Base-by-base conservation (phyloP, 2,113 vertebrate genomes). In the Abramis brama region DNA sequence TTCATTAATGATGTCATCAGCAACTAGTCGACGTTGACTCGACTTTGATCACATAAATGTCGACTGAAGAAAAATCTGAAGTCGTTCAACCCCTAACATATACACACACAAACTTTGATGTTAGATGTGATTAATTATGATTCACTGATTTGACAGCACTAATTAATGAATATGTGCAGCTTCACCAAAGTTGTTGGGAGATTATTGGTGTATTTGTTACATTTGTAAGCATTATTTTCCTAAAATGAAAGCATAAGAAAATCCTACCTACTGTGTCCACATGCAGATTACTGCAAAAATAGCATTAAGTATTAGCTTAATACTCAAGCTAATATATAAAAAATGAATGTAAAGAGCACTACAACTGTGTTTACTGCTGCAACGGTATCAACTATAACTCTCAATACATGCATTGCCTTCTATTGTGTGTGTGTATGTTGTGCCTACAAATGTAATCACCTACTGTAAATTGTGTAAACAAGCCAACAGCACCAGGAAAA, bases 401-500 rank as follows among this genome's bases (percentile, higher is more conserved):
- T 47, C 45, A 50, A 39, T 66, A 55, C 27, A 25, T 9, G 6
- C 36, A 50, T n/a, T 74, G 4, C 43, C 39, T 27, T 76, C 74
- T 76, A 15, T 25, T 50, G 45, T 43, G 59, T 21, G 64, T 13
- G 39, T 50, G 12, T 36, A 76, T 76, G 25, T 47, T 30, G 74
- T 27, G 74, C 12, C n/a, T 52, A 50, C 11, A 76, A 21, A 52
- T 52, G 74, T 76, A 76, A 76, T 76, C 43, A 30, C 15, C n/a
- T 52, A n/a, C n/a, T n/a, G n/a, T n/a, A 76, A 52, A 76, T 30
- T 50, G 74, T 76, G 74, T 76, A 47, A n/a, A 52, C n/a, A 52
- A 55, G 43, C 25, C 45, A 76, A 30, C 25, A 50, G 25, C 45
- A 30, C 6, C 4, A 30, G 73, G 6, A 9, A 74, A 75, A 75